Evolutionary conservation across 2,888 invertebrate species (phyloP).

Genomic region (Operophtera brumata): DNA sequence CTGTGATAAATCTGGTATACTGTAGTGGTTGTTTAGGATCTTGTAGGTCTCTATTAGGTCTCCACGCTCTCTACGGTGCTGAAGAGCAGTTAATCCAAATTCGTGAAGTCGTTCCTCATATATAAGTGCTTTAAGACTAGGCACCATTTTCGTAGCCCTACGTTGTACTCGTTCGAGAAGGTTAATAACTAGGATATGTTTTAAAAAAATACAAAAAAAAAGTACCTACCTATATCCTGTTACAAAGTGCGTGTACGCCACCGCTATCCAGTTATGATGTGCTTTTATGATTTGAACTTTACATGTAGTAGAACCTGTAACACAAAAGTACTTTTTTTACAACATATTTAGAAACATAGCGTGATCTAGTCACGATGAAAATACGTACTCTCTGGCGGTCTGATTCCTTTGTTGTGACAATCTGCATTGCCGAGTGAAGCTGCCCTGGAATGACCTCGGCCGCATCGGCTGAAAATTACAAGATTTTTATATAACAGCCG

Average conservation of each 20-base stretch:
- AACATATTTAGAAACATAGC: conserved; percentile 7
- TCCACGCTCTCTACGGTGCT: no score
- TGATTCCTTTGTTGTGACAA: conserved; percentile 67
- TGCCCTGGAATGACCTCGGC: conserved; percentile 88
- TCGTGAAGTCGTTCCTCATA: no score
- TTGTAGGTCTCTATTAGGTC: no score
- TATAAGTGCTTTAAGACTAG: no score
- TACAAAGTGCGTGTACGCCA: conserved; percentile 97
- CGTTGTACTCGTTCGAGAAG: no score
- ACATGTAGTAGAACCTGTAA: conserved; percentile 83
- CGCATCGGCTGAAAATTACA: conserved; percentile 60
- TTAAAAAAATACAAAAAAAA: no score
- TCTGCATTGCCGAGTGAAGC: conserved; percentile 86
- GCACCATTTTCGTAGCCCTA: no score
- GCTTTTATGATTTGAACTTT: conserved; percentile 96
- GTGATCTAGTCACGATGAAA: conserved; percentile 1
- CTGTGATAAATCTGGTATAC: no score
- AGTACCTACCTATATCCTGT: conserved; percentile 96
- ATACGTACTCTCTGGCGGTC: conserved; percentile 69
- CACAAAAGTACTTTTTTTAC: conserved; percentile 28
- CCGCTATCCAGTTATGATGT: conserved; percentile 98
- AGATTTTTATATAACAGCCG: no score
- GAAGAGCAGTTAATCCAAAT: no score
- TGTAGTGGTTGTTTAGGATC: no score
- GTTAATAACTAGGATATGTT: no score